Evolutionary conservation across 1,140 invertebrate species (phyloP).

Genomic region (Heliconius nattereri): DNA sequence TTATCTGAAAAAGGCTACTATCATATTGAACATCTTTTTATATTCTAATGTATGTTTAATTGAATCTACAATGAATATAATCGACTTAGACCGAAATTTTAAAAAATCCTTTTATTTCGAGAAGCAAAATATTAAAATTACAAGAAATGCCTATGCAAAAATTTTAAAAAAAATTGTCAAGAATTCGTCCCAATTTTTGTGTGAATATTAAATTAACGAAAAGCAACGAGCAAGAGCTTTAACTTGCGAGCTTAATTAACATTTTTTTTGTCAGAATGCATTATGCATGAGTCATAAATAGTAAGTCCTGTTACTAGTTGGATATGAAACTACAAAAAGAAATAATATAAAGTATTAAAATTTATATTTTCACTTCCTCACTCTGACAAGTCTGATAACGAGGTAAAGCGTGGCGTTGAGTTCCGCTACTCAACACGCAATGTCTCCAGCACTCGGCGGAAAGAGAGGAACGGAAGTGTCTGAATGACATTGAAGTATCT

Average conservation of each 20-base stretch:
- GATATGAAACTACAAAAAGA: not conserved
- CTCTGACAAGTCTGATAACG: too few species aligned
- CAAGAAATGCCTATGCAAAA: not conserved
- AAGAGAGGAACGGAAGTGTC: too few species aligned
- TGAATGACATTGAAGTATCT: too few species aligned
- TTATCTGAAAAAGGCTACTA: too few species aligned
- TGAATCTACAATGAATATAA: not conserved
- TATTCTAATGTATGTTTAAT: too few species aligned
- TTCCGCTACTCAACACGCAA: too few species aligned
- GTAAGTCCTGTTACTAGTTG: conserved; percentile 9
- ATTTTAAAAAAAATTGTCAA: too few species aligned
- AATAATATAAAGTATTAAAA: not conserved
- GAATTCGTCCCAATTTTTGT: not conserved
- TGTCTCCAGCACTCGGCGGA: too few species aligned
- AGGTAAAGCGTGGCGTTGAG: too few species aligned
- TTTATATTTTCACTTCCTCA: too few species aligned
- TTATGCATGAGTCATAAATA: conserved; percentile 1
- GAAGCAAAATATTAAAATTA: not conserved
- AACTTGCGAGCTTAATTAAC: not conserved
- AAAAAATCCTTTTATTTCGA: not conserved
- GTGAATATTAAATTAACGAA: not conserved
- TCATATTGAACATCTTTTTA: too few species aligned
- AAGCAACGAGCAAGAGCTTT: not conserved
- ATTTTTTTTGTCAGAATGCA: conserved; percentile 15
- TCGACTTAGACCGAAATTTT: not conserved